A percentile compares a stretch with the other conserved stretches of the same genome.
These are phyloP conservation scores for Sycobia sp. DNA, from an alignment of 1,140 invertebrate species.

Conservation along the genomic window DNA sequence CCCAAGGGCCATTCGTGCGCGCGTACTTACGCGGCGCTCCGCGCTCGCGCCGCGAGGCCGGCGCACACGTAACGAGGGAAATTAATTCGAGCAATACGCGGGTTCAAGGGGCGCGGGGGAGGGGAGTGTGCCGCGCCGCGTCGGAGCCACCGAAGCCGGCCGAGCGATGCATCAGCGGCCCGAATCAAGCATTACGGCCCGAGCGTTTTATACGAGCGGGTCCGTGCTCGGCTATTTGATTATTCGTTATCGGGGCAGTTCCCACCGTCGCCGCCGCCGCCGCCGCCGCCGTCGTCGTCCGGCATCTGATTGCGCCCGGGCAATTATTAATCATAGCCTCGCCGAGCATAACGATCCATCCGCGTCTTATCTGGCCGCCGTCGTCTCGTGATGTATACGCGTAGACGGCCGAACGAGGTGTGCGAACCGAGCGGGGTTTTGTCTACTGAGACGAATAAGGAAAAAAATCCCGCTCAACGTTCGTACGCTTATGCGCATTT, in stretches of 20 bases:
- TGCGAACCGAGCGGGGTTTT: no score
- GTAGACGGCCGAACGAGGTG: constrained; percentile 38
- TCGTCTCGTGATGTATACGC: constrained; percentile 56
- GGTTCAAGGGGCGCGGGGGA: constrained; percentile 1
- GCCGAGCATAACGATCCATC: constrained; percentile 58
- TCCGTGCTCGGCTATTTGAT: constrained; percentile 47
- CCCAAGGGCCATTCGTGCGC: constrained; percentile 23
- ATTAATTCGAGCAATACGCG: constrained; percentile 27
- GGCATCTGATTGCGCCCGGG: constrained; percentile 56
- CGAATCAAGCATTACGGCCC: no score
- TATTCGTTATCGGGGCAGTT: constrained; percentile 59
- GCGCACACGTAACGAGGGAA: constrained; percentile 18
- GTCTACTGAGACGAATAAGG: no score
- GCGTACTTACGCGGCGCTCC: no score
- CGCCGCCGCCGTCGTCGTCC: no score
- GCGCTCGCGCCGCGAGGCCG: no score
- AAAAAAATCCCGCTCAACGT: no score
- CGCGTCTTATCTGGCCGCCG: constrained; percentile 56
- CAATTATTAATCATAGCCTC: constrained; percentile 63
- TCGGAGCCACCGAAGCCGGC: not conserved
- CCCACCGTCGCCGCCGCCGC: constrained; percentile 34
- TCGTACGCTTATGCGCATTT: no score
- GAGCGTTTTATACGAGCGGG: not conserved
- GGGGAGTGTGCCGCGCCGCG: no score
- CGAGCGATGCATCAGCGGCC: not conserved